A percentile compares a stretch with the other conserved stretches of the same genome.
Evolutionary conservation across 1,140 invertebrate genomes (phyloP).

Genomic region (Drosophila suzukii): DNA sequence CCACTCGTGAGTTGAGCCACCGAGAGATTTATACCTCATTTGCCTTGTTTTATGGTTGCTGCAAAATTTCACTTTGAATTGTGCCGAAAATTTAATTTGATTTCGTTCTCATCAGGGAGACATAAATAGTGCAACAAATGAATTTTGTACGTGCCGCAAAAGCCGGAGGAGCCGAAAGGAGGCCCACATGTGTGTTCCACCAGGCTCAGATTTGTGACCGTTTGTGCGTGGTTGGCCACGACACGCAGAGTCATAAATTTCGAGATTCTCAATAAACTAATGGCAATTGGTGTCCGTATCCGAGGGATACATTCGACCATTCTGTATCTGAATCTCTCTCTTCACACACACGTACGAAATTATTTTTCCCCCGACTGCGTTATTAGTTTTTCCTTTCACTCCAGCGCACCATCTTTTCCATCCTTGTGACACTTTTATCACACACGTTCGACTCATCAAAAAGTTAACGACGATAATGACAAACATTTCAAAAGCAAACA

Average conservation of each 20-base stretch:
- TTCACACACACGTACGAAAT: slow-evolving; percentile 58
- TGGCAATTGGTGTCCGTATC: slow-evolving; percentile 81
- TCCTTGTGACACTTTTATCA: slow-evolving; percentile 81
- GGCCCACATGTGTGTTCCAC: slow-evolving; percentile 62
- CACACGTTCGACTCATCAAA: slow-evolving; percentile 82
- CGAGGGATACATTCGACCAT: slow-evolving; percentile 65
- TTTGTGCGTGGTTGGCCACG: slow-evolving; percentile 77
- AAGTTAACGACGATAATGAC: slow-evolving; percentile 82
- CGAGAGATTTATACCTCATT: slow-evolving; percentile 36
- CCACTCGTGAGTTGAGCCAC: slow-evolving; percentile 9
- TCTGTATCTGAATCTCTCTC: not conserved
- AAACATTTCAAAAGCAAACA: slow-evolving; percentile 82
- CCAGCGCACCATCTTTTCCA: slow-evolving; percentile 34
- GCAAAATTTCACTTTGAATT: slow-evolving; percentile 72
- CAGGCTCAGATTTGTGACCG: slow-evolving; percentile 75
- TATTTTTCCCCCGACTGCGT: slow-evolving; percentile 43
- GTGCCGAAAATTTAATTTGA: slow-evolving; percentile 81
- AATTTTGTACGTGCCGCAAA: slow-evolving; percentile 80
- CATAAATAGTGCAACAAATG: slow-evolving; percentile 81
- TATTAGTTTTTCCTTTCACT: slow-evolving; percentile 70
- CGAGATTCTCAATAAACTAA: slow-evolving; percentile 79
- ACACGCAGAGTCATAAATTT: slow-evolving; percentile 75
- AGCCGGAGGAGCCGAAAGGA: slow-evolving; percentile 42
- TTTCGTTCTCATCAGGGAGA: slow-evolving; percentile 76
- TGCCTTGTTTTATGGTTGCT: slow-evolving; percentile 42